Base-by-base conservation (phyloP, 2,888 invertebrate species). In the Glyphotaelius pellucidus region DNA sequence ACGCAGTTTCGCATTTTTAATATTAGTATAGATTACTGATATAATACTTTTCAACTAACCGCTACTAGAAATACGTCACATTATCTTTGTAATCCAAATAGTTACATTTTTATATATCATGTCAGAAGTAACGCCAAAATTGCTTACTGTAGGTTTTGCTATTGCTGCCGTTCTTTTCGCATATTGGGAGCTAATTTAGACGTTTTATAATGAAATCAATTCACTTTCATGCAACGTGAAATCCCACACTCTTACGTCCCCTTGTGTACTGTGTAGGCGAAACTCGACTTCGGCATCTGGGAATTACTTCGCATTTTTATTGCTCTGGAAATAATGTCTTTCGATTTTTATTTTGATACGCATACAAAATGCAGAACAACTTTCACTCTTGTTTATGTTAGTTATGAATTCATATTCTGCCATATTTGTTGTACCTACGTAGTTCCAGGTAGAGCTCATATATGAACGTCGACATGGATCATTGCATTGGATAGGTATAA, bases 121-220 rank as follows among this genome's bases (percentile, higher is more conserved):
- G 67, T n/a, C 67, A n/a, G 25, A 67, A n/a, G 1, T 25, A 67
- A 67, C 9, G n/a, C 7, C 67, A n/a, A 67, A 9, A 9, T 67
- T 67, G 19, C 67, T 1, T 1, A 25, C 25, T 67, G 67, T 25
- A 67, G 9, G 9, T 9, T n/a, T 25, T 67, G 25, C 67, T n/a
- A 9, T 4, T 2, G 67, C n/a, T 67, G 83, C 32, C 35, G 25
- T 83, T 83, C 83, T 83, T 32, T 38, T 31, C 83, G 83, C 83
- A 25, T 35, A 83, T 35, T 12, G 19, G 32, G 15, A 31, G 19
- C 19, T 83, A 83, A 35, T 83, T 32, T 25, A 35, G 38, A 83
- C n/a, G 83, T 35, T 67, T 83, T 25, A 83, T 25, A 83, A 83
- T 83, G 5, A 83, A 83, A 83, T 83, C 83, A 83, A 83, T 83